A percentile compares a stretch with the other conserved stretches of the same genome.
Evolutionary conservation across 2,113 vertebrate species (phyloP).

Genomic region (Bubo blakistoni): DNA sequence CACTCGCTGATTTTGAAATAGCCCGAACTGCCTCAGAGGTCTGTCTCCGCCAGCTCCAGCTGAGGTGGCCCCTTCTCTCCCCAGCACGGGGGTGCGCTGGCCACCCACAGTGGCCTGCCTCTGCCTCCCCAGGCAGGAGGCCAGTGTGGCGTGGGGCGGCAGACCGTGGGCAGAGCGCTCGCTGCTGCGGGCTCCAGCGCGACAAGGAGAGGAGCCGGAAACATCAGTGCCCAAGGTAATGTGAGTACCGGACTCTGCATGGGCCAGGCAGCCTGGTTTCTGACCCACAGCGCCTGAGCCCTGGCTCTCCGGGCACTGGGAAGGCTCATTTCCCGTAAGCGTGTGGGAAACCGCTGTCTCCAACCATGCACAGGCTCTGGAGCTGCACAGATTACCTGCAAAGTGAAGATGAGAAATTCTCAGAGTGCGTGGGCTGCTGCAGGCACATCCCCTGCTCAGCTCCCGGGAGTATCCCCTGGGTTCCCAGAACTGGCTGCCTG

Average conservation of each 20-base stretch:
- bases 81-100: rapidly evolving
- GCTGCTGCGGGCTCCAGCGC: rapidly evolving
- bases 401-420: background rate
- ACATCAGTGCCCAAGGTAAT: rapidly evolving
- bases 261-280: background rate
- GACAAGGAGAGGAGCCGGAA: background rate
- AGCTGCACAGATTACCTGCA: background rate
- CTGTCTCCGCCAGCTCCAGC: background rate
- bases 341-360: background rate
- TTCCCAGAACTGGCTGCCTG: background rate
- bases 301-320: rapidly evolving
- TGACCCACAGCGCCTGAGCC: rapidly evolving
- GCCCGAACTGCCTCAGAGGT: background rate
- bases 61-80: rapidly evolving
- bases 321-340: background rate
- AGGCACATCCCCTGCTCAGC: background rate
- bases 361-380: rapidly evolving
- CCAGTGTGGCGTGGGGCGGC: background rate
- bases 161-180: background rate
- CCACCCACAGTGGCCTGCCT: background rate
- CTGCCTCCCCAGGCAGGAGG: background rate
- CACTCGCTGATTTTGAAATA: rapidly evolving
- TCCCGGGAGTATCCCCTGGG: background rate
- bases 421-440: background rate
- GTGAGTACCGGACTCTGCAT: rapidly evolving